These are phyloP conservation scores for Acronicta leporina DNA, from an alignment of 2,888 invertebrate genomes.

Conservation along the genomic window DNA sequence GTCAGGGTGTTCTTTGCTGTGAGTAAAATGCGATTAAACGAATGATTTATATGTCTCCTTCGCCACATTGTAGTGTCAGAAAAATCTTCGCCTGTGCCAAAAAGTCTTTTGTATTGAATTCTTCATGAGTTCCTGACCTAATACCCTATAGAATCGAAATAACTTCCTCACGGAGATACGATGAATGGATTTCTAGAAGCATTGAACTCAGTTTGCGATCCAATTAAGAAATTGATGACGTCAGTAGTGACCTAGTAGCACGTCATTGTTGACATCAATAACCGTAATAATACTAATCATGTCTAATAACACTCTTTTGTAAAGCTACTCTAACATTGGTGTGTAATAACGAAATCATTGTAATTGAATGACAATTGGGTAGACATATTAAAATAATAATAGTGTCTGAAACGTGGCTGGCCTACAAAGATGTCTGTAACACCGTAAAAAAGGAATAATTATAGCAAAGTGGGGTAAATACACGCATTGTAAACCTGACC, in stretches of 20 bases:
- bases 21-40: too few relatives aligned
- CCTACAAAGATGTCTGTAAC: conserved; percentile 7
- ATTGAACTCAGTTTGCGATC: conserved; percentile 21
- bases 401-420: not conserved
- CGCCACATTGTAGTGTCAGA: not conserved
- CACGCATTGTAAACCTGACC: conserved; percentile 3
- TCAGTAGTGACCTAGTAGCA: conserved; percentile 33
- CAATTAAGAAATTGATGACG: conserved; percentile 23
- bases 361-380: conserved; percentile 23
- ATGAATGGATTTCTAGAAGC: conserved; percentile 15
- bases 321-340: conserved; percentile 18
- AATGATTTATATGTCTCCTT: not conserved
- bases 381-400: not conserved
- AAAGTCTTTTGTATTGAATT: not conserved
- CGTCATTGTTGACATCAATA: conserved; percentile 30
- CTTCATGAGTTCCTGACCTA: not conserved
- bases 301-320: conserved; percentile 30
- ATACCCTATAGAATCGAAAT: not conserved
- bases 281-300: conserved; percentile 30
- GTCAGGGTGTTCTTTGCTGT: not conserved
- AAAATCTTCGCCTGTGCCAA: not conserved
- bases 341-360: conserved; percentile 28
- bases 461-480: conserved; percentile 11
- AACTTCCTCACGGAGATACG: not conserved
- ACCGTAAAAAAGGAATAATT: conserved; percentile 19